phyloP scores from a whole-genome alignment of 53 echinoderm and acorn worm species.

The Crossaster papposus region DNA sequence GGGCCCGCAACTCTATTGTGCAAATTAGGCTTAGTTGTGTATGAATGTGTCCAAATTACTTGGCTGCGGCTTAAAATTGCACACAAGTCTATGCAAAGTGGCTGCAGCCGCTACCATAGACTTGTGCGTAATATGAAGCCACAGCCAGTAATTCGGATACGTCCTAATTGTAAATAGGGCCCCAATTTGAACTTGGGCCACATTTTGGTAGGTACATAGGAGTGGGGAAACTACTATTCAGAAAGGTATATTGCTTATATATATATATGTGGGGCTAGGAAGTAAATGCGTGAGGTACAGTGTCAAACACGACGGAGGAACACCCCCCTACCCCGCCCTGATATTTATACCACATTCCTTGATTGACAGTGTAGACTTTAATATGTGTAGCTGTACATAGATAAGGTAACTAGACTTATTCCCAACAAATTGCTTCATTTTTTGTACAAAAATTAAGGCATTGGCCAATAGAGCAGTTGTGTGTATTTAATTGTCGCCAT shows the following conservation, averaged over 20 bases:
- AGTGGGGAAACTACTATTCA: neutral
- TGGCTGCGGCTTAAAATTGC: too few species aligned
- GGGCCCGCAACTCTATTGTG: neutral
- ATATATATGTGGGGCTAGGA: neutral
- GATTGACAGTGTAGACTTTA: constrained; percentile 44
- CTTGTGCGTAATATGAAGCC: too few species aligned
- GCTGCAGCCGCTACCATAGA: too few species aligned
- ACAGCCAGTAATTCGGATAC: too few species aligned
- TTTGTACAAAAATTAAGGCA: constrained; percentile 26
- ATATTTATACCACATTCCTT: constrained; percentile 52
- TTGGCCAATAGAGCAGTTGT: constrained; percentile 22
- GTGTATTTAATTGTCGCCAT: constrained; percentile 39
- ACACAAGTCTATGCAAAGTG: too few species aligned
- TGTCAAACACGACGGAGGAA: neutral
- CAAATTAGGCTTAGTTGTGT: neutral
- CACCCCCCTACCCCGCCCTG: neutral
- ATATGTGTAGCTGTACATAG: constrained; percentile 49
- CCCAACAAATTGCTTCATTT: constrained; percentile 3
- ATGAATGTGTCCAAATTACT: too few species aligned
- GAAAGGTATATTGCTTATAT: neutral
- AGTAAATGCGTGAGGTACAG: neutral
- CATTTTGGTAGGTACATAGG: neutral
- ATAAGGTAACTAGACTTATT: constrained; percentile 21
- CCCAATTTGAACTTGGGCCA: neutral
- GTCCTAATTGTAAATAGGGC: too few species aligned